Conservation (phyloP, 2,888 invertebrate species). For the Microctonus hyperodae region DNA sequence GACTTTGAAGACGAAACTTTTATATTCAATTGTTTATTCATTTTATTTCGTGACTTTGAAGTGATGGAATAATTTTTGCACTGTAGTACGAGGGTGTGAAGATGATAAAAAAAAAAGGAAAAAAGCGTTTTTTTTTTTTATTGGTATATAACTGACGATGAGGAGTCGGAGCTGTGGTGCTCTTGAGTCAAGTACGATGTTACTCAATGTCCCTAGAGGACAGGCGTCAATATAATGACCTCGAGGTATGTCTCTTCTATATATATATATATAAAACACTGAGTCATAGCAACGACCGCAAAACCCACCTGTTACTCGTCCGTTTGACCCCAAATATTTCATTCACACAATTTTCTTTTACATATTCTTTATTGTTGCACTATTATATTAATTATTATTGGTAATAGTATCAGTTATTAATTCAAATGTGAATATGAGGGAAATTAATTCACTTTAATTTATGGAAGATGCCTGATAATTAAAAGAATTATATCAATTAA, state of each 20-base stretch:
- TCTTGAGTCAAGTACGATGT: conserved; percentile 24
- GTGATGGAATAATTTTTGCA: background rate
- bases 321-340: conserved; percentile 10
- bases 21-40: no score
- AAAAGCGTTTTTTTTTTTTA: conserved; percentile 1
- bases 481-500: no score
- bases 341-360: conserved; percentile 23
- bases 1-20: background rate
- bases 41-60: no score
- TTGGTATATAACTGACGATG: conserved; percentile 5
- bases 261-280: conserved; percentile 28
- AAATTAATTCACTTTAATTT: no score
- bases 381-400: background rate
- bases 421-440: no score
- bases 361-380: conserved; percentile 4
- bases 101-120: background rate
- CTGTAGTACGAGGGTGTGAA: background rate
- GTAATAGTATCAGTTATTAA: conserved; percentile 7
- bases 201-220: conserved; percentile 32
- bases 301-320: conserved; percentile 29
- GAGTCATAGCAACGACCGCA: conserved; percentile 33
- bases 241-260: conserved; percentile 36
- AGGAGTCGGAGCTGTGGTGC: background rate
- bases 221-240: conserved; percentile 50
- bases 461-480: no score